These are phyloP conservation scores for Epinotia bilunana DNA, from an alignment of 2,888 invertebrate species.

Conservation along the genomic window DNA sequence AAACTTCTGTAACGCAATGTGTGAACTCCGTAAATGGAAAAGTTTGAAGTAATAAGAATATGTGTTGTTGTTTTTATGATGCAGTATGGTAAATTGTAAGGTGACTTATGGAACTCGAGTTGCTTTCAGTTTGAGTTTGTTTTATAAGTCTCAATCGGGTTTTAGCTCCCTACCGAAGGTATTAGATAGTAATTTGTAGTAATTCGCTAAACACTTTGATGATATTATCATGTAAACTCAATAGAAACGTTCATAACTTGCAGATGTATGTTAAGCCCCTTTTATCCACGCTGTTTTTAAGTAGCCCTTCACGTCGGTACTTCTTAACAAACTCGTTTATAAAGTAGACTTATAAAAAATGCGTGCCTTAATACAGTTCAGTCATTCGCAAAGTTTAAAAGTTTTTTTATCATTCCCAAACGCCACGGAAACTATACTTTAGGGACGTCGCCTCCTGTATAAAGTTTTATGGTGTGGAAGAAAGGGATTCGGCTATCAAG, in stretches of 20 bases:
- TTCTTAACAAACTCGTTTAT: conserved; percentile 40
- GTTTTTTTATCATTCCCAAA: conserved; percentile 70
- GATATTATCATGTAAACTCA: no score
- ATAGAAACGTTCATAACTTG: no score
- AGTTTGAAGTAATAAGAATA: conserved; percentile 55
- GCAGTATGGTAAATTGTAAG: conserved; percentile 48
- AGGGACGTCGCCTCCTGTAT: conserved; percentile 73
- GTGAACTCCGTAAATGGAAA: conserved; percentile 54
- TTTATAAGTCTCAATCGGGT: conserved; percentile 25
- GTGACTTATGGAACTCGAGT: conserved; percentile 43
- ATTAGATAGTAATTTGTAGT: no score
- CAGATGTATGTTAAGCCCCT: neutral
- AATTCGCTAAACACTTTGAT: no score
- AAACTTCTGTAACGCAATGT: conserved; percentile 39
- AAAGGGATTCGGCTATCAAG: conserved; percentile 76
- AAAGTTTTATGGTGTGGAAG: conserved; percentile 81
- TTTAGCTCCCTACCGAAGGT: conserved; percentile 27
- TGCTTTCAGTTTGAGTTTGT: conserved; percentile 35
- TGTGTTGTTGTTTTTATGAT: conserved; percentile 52
- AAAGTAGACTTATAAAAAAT: conserved; percentile 52
- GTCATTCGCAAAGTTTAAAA: conserved; percentile 61
- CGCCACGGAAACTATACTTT: conserved; percentile 72
- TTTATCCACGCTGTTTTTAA: neutral
- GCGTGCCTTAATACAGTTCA: conserved; percentile 57
- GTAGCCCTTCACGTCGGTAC: neutral